Evolutionary conservation across 1,140 invertebrate species (phyloP).

Genomic region (Octopus sinensis): DNA sequence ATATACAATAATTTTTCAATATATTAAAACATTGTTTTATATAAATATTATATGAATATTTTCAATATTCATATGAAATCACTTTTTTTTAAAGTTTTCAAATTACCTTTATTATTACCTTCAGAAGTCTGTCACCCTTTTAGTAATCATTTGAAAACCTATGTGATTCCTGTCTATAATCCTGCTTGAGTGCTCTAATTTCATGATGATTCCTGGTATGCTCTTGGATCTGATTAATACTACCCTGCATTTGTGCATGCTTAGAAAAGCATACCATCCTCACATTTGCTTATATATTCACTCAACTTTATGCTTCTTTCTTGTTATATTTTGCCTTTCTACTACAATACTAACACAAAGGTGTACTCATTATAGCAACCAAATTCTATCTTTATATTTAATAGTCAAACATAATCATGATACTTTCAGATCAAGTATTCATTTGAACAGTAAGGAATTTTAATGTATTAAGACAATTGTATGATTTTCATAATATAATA

Average conservation of each 20-base stretch:
- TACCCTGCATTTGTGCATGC: conserved; percentile 4
- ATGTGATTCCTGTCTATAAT: neutral
- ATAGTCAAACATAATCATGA: no score
- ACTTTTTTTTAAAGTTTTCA: no score
- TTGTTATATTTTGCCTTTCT: neutral
- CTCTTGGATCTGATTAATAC: neutral
- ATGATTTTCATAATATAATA: no score
- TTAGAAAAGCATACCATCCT: neutral
- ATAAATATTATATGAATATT: no score
- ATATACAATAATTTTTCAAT: no score
- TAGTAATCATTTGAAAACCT: neutral
- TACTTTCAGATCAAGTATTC: no score
- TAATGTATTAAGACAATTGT: no score
- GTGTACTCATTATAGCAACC: conserved; percentile 5
- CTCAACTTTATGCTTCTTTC: neutral
- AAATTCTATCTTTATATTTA: neutral
- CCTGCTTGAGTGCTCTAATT: neutral
- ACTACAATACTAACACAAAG: conserved; percentile 7
- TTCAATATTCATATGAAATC: no score
- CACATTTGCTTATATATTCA: neutral
- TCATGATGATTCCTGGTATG: neutral
- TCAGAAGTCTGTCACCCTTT: no score
- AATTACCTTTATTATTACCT: no score
- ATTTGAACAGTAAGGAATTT: no score
- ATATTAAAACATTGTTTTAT: no score